Base-by-base conservation (phyloP, 2,113 vertebrate genomes). In the Cnemophilus loriae region DNA sequence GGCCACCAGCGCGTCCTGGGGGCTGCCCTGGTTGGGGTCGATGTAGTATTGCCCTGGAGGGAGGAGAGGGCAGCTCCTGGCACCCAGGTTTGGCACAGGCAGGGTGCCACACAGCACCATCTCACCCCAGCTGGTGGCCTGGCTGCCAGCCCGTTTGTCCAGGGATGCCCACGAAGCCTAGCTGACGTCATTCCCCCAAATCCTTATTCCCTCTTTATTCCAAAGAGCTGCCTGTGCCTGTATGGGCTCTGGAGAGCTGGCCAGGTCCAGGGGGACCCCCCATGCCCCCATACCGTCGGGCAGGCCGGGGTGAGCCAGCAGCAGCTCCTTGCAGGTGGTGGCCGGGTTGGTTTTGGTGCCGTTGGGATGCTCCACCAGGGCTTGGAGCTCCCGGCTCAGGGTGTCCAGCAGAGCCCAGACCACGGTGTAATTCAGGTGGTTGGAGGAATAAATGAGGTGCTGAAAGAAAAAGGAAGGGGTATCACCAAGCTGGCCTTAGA, bases 21-120 rank as follows among this genome's bases (percentile, higher is more conserved):
- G 87, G 78, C 99, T 99, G 90, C 99, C 99, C 93, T 99, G 99
- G 97, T 99, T 99, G 69, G 99, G 99, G 93, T 99, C 99, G 9
- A 99, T 98, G 97, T 99, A 99, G 95, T 99, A 99, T 83, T 98
- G 98, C 46, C 99, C 99, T 99, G 95, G 16, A 78, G 89, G 87
- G 60, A 84, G 65, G 70, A 91, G 28, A 82, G 19, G 20, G 16
- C 4, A 55, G n/a, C 37, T 63, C 70, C 42, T 75, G 80, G 70
- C 77, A 84, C 80, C 15, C 1, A 0, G 7, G 3, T 32, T 49
- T 35, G 63, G 63, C 64, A 86, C 3, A 1, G 63, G 32, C 28
- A 73, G 6, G 24, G 47, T 70, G 52, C 32, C 35, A 35, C 2
- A 1, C 0, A 0, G 15, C 70, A 41, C 84, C 47, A 59, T 11